phyloP scores from a whole-genome alignment of 1,140 invertebrate species.

The Conus betulinus region DNA sequence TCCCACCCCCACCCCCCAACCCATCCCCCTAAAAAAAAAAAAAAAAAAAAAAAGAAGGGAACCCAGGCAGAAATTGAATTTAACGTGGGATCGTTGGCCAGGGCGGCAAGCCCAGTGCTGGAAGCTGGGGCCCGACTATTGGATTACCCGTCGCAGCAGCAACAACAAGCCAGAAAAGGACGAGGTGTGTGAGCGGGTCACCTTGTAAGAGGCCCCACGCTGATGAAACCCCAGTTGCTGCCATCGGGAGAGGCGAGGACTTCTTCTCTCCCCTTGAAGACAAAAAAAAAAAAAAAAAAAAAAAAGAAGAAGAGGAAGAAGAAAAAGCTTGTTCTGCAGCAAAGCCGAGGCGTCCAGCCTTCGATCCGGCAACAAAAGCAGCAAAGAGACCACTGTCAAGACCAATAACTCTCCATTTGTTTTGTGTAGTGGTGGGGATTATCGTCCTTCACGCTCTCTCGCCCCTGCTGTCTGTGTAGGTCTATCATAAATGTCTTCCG shows the following conservation, averaged over 20 bases:
- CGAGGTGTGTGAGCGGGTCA: not conserved
- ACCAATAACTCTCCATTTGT: conserved; percentile 42
- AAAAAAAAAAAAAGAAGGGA: not conserved
- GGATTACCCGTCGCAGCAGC: conserved; percentile 28
- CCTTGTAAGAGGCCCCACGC: not conserved
- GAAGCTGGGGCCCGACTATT: conserved; percentile 18
- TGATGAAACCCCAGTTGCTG: conserved; percentile 35
- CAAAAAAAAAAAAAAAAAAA: too few species aligned
- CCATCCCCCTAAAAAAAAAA: not conserved
- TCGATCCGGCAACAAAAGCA: conserved; percentile 31
- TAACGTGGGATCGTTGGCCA: conserved; percentile 24
- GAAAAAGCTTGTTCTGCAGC: not conserved
- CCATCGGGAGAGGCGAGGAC: not conserved
- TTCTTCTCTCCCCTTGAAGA: not conserved
- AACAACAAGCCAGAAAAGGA: conserved; percentile 27
- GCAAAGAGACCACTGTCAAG: conserved; percentile 36
- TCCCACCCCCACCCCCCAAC: not conserved
- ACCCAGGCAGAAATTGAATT: not conserved
- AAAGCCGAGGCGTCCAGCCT: conserved; percentile 1
- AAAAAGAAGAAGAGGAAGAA: too few species aligned
- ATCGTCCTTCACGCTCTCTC: conserved; percentile 38
- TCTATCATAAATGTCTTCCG: conserved; percentile 36
- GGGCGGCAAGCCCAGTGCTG: not conserved
- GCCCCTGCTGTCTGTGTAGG: conserved; percentile 35
- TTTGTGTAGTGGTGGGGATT: conserved; percentile 34